A percentile compares a stretch with the other conserved stretches of the same genome.
Evolutionary conservation across 2,797 vertebrate genomes (phyloP).

Genomic region (Sebastes goodei): DNA sequence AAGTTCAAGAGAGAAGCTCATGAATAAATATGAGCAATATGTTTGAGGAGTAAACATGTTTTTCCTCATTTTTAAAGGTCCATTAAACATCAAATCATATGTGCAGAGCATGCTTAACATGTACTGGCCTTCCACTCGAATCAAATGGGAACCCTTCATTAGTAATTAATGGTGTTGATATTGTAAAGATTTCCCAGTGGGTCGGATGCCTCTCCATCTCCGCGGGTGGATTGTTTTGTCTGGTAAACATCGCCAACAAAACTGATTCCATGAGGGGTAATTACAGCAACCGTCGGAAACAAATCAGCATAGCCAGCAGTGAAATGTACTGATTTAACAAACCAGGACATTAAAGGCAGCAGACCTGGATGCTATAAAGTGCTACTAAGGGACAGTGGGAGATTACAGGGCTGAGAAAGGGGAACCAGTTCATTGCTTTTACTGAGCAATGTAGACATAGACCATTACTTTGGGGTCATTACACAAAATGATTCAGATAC

Average conservation of each 20-base stretch:
- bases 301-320: slow-evolving; percentile 45
- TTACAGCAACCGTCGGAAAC: slow-evolving; percentile 52
- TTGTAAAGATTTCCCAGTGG: slow-evolving; percentile 63
- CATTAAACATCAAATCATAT: slow-evolving; percentile 26
- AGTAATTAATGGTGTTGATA: slow-evolving; percentile 68
- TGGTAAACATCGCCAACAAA: slow-evolving; percentile 58
- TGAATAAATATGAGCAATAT: slow-evolving; percentile 31
- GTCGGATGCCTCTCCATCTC: slow-evolving; percentile 50
- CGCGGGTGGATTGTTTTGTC: slow-evolving; percentile 47
- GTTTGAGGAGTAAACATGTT: neutral
- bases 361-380: slow-evolving; percentile 57
- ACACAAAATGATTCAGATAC: slow-evolving; percentile 55
- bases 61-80: slow-evolving; percentile 18
- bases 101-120: slow-evolving; percentile 8
- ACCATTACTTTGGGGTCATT: slow-evolving; percentile 57
- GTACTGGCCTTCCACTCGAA: slow-evolving; percentile 6
- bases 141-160: slow-evolving; percentile 31
- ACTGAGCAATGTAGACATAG: slow-evolving; percentile 49
- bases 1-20: neutral
- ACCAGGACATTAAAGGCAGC: slow-evolving; percentile 64
- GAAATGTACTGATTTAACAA: slow-evolving; percentile 45
- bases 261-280: slow-evolving; percentile 62
- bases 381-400: slow-evolving; percentile 37
- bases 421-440: slow-evolving; percentile 60
- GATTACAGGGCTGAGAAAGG: slow-evolving; percentile 33